Evolutionary conservation across 1,140 invertebrate species (phyloP).

Genomic region (Zeugodacus cucurbitae): DNA sequence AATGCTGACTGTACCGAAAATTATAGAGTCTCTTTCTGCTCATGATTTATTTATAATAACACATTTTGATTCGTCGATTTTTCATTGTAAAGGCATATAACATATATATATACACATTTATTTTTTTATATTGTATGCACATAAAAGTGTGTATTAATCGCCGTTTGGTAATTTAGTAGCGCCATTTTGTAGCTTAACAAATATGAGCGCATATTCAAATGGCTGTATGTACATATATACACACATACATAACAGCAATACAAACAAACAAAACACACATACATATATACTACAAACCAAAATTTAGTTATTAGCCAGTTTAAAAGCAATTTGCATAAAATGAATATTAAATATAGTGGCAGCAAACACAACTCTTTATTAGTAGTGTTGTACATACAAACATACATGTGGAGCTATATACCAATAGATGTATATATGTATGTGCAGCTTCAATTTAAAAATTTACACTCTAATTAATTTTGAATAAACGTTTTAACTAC

Average conservation of each 20-base stretch:
- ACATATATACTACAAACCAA: not conserved
- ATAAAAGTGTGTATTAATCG: not conserved
- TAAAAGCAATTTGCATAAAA: slow-evolving; percentile 18
- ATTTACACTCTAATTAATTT: slow-evolving; percentile 31
- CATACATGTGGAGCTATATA: too few relatives aligned
- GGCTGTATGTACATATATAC: not conserved
- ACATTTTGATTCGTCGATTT: not conserved
- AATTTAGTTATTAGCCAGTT: not conserved
- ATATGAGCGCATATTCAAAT: not conserved
- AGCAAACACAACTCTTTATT: not conserved
- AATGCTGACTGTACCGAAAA: not conserved
- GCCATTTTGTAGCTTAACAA: not conserved
- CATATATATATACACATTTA: not conserved
- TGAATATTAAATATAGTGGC: not conserved
- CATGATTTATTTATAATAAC: not conserved
- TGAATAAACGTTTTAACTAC: not conserved
- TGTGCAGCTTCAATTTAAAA: not conserved
- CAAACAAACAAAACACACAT: not conserved
- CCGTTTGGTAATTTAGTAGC: not conserved
- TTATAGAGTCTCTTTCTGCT: not conserved
- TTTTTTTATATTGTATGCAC: not conserved
- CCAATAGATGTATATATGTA: too few relatives aligned
- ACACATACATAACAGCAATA: not conserved
- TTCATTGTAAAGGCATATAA: not conserved
- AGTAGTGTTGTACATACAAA: too few relatives aligned